Base-by-base conservation (phyloP, 2,888 invertebrate genomes). In the Icerya purchasi region DNA sequence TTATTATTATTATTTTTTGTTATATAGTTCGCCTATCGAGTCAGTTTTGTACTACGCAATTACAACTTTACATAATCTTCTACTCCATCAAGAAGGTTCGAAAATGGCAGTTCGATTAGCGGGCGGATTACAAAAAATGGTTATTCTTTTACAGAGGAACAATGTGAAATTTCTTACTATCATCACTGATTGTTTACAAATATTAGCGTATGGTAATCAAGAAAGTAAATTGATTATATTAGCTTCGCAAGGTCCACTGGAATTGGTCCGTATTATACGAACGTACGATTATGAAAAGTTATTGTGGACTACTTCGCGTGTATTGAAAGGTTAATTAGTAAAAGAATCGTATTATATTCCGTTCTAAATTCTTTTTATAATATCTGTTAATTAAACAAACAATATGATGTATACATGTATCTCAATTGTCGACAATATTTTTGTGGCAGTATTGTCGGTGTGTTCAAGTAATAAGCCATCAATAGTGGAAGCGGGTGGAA, bases 391-490 rank as follows among this genome's bases (percentile, higher is more conserved):
- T 14, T 49, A 14, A n/a, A n/a, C n/a, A n/a, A n/a, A n/a, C n/a
- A n/a, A n/a, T n/a, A n/a, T n/a, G n/a, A n/a, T n/a, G n/a, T n/a
- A n/a, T n/a, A n/a, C n/a, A n/a, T n/a, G n/a, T n/a, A n/a, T n/a
- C 21, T 10, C n/a, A 5, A 18, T 22, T 55, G 18, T 57, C 22
- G 54, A 23, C n/a, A n/a, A n/a, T 49, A 58, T 49, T 54, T 10
- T 60, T 59, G 63, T 66, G 58, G 53, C 74, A 82, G 94, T 96
- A 5, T 75, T 99, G 64, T 96, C 96, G 5, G 97, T 97, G 19
- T 97, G 97, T 75, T 86, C 93, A 25, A 93, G 93, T 75, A 98
- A 97, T 76, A 98, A 98, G 71, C 93, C 94, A 24, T 93, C 93
- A 0, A 92, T 98, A 64, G 96, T 98, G 0, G 93, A 94, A 71